These are phyloP conservation scores for Benitochromis conjunctus DNA, from an alignment of 2,113 vertebrate genomes.

Conservation along the genomic window DNA sequence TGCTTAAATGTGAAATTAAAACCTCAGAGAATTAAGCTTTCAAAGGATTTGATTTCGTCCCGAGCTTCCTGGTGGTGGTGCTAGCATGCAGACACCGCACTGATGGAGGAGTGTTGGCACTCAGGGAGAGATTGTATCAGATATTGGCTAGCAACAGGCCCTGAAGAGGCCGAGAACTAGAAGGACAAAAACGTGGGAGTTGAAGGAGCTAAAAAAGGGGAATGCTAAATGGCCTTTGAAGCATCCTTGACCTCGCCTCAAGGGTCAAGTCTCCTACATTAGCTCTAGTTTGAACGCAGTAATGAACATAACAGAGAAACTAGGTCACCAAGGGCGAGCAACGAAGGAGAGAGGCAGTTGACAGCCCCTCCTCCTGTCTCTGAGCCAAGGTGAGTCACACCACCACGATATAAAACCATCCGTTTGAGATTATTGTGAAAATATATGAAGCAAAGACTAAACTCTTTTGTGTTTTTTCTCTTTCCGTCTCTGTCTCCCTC, in stretches of 20 bases:
- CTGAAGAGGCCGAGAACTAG: not conserved
- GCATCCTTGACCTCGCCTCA: slow-evolving; percentile 60
- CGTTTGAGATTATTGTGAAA: not conserved
- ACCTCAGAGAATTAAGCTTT: slow-evolving; percentile 2
- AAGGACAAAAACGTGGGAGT: slow-evolving; percentile 7
- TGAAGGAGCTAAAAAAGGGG: slow-evolving; percentile 16
- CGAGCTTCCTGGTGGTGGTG: not conserved
- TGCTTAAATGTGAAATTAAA: slow-evolving; percentile 32
- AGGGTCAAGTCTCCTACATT: slow-evolving; percentile 51
- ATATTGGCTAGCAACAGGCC: not conserved
- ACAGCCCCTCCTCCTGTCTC: slow-evolving; percentile 9
- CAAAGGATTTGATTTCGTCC: slow-evolving; percentile 28
- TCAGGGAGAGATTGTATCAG: not conserved
- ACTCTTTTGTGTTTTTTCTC: not conserved
- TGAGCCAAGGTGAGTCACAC: slow-evolving; percentile 42
- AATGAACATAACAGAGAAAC: slow-evolving; percentile 66
- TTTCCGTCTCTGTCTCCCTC: not conserved
- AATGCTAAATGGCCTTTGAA: slow-evolving; percentile 23
- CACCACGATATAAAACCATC: not conserved
- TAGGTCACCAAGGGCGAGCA: slow-evolving; percentile 31
- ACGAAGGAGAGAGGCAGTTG: not conserved
- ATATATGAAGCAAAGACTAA: not conserved
- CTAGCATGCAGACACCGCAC: not conserved
- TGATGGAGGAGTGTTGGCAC: not conserved
- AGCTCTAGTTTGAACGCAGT: slow-evolving; percentile 35